A percentile compares a stretch with the other conserved stretches of the same genome.
Conservation (phyloP, 2,888 invertebrate genomes). For the Panzeria rudis region DNA sequence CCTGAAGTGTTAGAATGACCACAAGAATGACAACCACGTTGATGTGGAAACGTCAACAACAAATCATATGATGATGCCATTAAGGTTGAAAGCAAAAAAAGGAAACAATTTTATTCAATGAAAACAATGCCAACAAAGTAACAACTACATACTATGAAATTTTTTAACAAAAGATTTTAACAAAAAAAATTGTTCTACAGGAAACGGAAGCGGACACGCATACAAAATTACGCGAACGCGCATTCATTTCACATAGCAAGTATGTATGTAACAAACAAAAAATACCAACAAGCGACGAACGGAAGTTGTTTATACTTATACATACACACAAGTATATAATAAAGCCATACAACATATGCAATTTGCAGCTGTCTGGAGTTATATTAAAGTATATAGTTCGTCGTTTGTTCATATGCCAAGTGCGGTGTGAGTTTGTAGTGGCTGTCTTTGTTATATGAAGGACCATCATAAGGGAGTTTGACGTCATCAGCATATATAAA, state of each 20-base stretch:
- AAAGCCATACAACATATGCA: constrained; percentile 47
- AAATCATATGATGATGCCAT: constrained; percentile 65
- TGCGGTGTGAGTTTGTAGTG: constrained; percentile 52
- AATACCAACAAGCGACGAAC: constrained; percentile 40
- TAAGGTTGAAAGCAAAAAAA: constrained; percentile 46
- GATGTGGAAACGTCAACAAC: constrained; percentile 63
- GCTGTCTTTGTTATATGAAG: constrained; percentile 52
- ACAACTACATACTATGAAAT: constrained; percentile 27
- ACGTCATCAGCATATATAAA: constrained; percentile 27
- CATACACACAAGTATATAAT: constrained; percentile 19
- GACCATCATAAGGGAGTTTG: constrained; percentile 61
- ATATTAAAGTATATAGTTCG: constrained; percentile 41
- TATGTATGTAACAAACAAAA: not conserved
- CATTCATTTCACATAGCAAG: constrained; percentile 57
- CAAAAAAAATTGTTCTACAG: constrained; percentile 48
- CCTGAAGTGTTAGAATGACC: constrained; percentile 63
- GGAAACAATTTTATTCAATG: constrained; percentile 66
- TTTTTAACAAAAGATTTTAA: constrained; percentile 26
- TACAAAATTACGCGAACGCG: constrained; percentile 70
- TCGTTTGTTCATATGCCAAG: constrained; percentile 34
- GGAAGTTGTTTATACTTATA: constrained; percentile 56
- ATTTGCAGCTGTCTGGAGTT: constrained; percentile 49
- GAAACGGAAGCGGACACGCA: constrained; percentile 72
- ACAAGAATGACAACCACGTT: constrained; percentile 65
- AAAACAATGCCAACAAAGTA: constrained; percentile 48